These are phyloP conservation scores for Microctenopoma stevenorrisi DNA, from an alignment of 2,797 vertebrate species.

Conservation along the genomic window DNA sequence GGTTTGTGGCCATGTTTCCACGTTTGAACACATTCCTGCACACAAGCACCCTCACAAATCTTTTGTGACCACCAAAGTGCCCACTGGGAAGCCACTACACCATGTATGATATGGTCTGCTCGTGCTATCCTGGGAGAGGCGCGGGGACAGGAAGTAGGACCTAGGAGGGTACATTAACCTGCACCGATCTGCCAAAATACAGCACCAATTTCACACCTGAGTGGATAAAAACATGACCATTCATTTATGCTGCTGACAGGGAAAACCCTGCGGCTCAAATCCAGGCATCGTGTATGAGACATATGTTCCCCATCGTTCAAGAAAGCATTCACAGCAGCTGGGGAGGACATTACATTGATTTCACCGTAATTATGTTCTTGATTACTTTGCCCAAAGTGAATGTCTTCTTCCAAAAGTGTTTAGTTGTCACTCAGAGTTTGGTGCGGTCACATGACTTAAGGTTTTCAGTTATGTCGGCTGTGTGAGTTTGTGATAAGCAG, in stretches of 20 bases:
- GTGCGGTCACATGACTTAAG: constrained; percentile 13
- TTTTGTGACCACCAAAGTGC: constrained; percentile 67
- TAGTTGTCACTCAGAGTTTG: constrained; percentile 24
- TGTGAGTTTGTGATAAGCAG: constrained; percentile 27
- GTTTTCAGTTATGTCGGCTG: constrained; percentile 21
- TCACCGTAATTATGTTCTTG: constrained; percentile 34
- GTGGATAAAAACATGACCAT: constrained; percentile 80
- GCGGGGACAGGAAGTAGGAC: constrained; percentile 49
- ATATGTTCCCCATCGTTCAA: constrained; percentile 62
- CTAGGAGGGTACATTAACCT: constrained; percentile 78
- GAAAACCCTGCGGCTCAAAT: constrained; percentile 62
- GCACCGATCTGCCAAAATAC: constrained; percentile 78
- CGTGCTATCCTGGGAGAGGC: constrained; percentile 29
- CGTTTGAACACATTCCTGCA: constrained; percentile 59
- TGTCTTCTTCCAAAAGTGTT: constrained; percentile 20
- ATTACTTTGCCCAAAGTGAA: constrained; percentile 31
- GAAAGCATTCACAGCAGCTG: constrained; percentile 22
- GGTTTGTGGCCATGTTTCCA: constrained; percentile 40
- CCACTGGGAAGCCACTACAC: constrained; percentile 48
- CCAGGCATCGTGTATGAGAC: constrained; percentile 51
- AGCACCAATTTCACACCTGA: constrained; percentile 83
- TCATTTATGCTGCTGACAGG: constrained; percentile 73
- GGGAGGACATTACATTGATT: constrained; percentile 41
- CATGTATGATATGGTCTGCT: constrained; percentile 51
- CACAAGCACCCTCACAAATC: constrained; percentile 68